phyloP scores from a whole-genome alignment of 2,888 invertebrate species.

The Drosophila imparisetae region DNA sequence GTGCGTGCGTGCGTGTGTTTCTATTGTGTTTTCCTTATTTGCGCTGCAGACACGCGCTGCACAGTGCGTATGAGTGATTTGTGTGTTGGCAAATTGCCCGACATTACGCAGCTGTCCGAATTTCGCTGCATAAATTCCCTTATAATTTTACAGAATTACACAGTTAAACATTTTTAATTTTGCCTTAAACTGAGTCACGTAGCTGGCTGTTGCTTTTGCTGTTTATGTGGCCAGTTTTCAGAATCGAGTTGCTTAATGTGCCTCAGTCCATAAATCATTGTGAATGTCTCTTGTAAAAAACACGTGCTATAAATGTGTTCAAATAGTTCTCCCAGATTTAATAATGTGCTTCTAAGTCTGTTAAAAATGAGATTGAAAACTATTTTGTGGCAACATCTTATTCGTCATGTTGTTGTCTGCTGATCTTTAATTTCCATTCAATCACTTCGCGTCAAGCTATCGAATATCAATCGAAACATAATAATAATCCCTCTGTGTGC shows the following conservation, averaged over 20 bases:
- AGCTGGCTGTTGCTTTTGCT: not conserved
- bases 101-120: constrained; percentile 73
- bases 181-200: constrained; percentile 46
- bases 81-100: constrained; percentile 76
- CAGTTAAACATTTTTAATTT: constrained; percentile 22
- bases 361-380: not conserved
- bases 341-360: not conserved
- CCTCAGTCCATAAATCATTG: constrained; percentile 48
- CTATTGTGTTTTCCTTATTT: constrained; percentile 68
- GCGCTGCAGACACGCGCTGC: constrained; percentile 60
- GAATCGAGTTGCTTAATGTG: constrained; percentile 26
- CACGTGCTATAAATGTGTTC: constrained; percentile 39
- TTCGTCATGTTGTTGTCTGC: constrained; percentile 5
- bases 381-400: not conserved
- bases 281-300: constrained; percentile 25
- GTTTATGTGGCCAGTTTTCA: constrained; percentile 22
- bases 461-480: constrained; percentile 39
- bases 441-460: constrained; percentile 20
- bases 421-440: constrained; percentile 15
- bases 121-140: constrained; percentile 35
- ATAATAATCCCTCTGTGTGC: constrained; percentile 17
- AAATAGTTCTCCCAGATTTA: constrained; percentile 3
- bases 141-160: constrained; percentile 51
- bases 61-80: constrained; percentile 71
- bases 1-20: constrained; percentile 31